phyloP scores from a whole-genome alignment of 2,113 vertebrate genomes.

The Entomyzon cyanotis region DNA sequence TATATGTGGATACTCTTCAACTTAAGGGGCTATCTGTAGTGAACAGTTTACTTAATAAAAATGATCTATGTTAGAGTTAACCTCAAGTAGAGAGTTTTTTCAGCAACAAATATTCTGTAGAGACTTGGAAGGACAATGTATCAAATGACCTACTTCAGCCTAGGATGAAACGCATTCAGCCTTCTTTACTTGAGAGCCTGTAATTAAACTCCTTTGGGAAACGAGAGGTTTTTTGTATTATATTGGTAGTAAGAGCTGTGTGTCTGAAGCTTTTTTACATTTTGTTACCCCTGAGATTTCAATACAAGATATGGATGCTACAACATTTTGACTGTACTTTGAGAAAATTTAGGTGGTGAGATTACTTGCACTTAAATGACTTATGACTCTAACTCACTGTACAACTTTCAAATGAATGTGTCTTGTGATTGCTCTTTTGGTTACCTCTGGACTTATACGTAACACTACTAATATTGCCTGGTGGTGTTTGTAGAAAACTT shows the following conservation, averaged over 20 bases:
- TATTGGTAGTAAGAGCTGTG: not conserved
- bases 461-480: not conserved
- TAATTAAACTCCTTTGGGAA: conserved; percentile 22
- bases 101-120: not conserved
- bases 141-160: conserved; percentile 8
- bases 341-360: not conserved
- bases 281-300: not conserved
- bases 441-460: not conserved
- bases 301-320: not conserved
- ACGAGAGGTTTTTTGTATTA: not conserved
- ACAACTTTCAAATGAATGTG: not conserved
- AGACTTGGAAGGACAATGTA: not conserved
- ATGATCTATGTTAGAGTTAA: not conserved
- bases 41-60: conserved; percentile 5
- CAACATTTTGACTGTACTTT: not conserved
- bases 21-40: not conserved
- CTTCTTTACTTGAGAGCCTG: not conserved
- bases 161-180: not conserved
- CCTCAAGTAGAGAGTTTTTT: not conserved
- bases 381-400: not conserved
- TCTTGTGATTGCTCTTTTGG: not conserved
- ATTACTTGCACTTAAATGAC: not conserved
- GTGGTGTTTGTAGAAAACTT: not conserved
- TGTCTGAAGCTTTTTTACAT: not conserved
- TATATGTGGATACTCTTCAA: not conserved